Evolutionary conservation across 2,888 invertebrate genomes (phyloP), one percentile per base, ranked within the genome.

Genomic region (Rosalia funebris): DNA sequence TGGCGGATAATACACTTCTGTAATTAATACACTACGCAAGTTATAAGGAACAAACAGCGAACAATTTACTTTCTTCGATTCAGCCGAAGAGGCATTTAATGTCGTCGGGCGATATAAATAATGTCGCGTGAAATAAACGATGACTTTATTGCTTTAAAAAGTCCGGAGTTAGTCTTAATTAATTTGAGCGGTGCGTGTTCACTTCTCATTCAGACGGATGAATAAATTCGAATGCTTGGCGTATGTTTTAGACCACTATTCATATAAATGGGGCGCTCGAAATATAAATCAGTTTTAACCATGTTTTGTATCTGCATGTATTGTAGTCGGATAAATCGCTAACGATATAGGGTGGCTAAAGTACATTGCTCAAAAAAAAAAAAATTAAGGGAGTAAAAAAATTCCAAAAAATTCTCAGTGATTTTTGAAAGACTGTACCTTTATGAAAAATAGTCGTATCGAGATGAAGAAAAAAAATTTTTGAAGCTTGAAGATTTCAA

Each of bases 121-220:
- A 63, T 62, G 62, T 71, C 55, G 71, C 71, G 71, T 71, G 71
- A 68, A 59, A 56, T 45, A 47, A 37, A 63, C 48, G 68, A 61
- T 53, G 63, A 67, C 65, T 70, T 67, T 68, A 67, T 65, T 53
- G 62, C 58, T 65, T 60, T 60, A 62, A 63, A 65, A 61, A 60
- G 61, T 58, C 54, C 46, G 36, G 34, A 48, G 60, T 62, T 60
- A 69, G 68, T 66, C 69, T 72, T 73, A 72, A 73, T 73, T 73
- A 73, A 73, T 73, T 71, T 70, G 68, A 64, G 52, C 57, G 56
- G 63, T 71, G 71, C 73, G 73, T 73, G 73, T 62, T 66, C 62
- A 41, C 50, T 61, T 59, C 60, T 45, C 67, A 66, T 71, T 72
- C 63, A 32, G 52, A 58, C 50, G 66, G 65, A 63, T 69, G 69